Base-by-base conservation (phyloP, 1,140 invertebrate species). In the Stegodyphus mimosarum region DNA sequence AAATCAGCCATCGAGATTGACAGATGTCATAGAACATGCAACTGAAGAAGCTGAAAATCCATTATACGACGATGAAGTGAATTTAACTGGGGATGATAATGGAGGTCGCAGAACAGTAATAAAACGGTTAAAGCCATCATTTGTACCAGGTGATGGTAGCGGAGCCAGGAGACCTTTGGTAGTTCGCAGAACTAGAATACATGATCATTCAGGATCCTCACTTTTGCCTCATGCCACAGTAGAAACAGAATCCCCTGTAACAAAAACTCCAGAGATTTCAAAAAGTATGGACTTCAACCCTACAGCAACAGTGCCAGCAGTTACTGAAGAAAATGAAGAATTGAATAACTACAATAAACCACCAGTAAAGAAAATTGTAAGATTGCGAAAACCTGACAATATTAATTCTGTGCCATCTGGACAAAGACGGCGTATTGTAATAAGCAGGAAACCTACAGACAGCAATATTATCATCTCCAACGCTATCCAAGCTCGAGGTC, bases 131-230 rank as follows among this genome's bases (percentile, higher is more conserved):
- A 73, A 71, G 11, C 85, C 85, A 48, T 74, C 76, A 6, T 80
- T 86, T 64, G 60, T 79, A 50, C 85, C 85, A 7, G 71, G 76
- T 10, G 77, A 86, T 80, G 85, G 85, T 9, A 86, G 63, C 60
- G 85, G 85, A 15, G 70, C 70, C 48, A 53, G 85, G 70, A 33
- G 77, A 5, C 76, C 85, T n/a, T 55, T 69, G 10, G 48, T 87
- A 6, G 73, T 84, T 17, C 55, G 86, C 51, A 64, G 86, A 77
- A 87, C 81, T 4, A 87, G 51, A 77, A 7, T 69, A 9, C 83
- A 79, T 83, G 67, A 74, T 1, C 48, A 73, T 15, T 6, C n/a
- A n/a, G n/a, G 1, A 17, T 18, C 75, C 5, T 11, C 72, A 15
- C 17, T 63, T n/a, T 67, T 53, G 5, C 17, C 50, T 50, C 3